These are phyloP conservation scores for Oryzias woworae DNA, from an alignment of 2,113 vertebrate genomes.

Conservation along the genomic window DNA sequence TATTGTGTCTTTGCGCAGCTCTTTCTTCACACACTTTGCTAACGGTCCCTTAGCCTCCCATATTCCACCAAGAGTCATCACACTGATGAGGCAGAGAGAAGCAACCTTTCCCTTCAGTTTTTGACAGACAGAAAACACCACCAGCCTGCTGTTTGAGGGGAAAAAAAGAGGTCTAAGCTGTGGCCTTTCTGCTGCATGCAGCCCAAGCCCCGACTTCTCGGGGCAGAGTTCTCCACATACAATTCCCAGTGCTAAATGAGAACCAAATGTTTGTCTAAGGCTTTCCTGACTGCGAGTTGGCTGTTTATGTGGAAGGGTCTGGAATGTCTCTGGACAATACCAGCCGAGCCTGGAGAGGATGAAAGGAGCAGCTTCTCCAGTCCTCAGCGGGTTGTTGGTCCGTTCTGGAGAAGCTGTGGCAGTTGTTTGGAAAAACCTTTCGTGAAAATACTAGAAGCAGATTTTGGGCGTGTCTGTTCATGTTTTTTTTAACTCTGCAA, in stretches of 20 bases:
- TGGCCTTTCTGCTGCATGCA: conserved; percentile 30
- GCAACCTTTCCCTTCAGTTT: conserved; percentile 24
- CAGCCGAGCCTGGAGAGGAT: conserved; percentile 51
- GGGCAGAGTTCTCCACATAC: conserved; percentile 36
- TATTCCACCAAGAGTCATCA: neutral
- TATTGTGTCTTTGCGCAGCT: neutral
- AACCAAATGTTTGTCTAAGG: conserved; percentile 80
- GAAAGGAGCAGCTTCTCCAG: conserved; percentile 30
- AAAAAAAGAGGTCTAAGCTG: conserved; percentile 27
- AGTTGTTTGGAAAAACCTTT: conserved; percentile 21
- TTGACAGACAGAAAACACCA: conserved; percentile 6
- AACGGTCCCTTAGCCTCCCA: no score
- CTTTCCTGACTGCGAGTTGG: conserved; percentile 61
- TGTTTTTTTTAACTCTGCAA: neutral
- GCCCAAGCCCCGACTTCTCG: conserved; percentile 34
- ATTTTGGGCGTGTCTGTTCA: conserved; percentile 4
- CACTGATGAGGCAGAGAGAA: neutral
- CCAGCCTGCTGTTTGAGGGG: conserved; percentile 1
- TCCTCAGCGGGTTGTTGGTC: conserved; percentile 35
- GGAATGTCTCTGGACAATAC: conserved; percentile 70
- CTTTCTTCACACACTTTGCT: no score
- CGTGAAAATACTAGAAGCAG: conserved; percentile 27
- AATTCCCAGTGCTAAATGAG: conserved; percentile 62
- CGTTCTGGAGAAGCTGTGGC: conserved; percentile 25
- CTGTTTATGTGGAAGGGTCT: conserved; percentile 72